These are phyloP conservation scores for Pygocentrus nattereri DNA, from an alignment of 2,797 vertebrate species.

Conservation along the genomic window DNA sequence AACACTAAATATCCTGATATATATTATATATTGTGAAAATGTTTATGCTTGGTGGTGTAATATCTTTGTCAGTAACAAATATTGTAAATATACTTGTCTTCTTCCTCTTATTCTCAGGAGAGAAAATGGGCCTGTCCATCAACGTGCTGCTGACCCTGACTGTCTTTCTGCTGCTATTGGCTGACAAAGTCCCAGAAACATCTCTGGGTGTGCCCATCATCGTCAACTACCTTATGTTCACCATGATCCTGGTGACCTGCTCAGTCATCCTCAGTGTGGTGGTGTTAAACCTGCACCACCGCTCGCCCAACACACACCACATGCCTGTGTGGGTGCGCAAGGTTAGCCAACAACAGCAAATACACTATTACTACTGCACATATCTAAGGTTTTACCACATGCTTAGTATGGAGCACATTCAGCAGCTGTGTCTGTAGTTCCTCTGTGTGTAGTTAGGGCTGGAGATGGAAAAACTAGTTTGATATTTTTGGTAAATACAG, in stretches of 20 bases:
- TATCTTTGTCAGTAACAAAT: too few species aligned
- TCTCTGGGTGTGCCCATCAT: conserved; percentile 91
- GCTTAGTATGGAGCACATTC: neutral
- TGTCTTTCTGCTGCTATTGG: conserved; percentile 92
- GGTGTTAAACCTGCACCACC: conserved; percentile 92
- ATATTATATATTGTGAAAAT: neutral
- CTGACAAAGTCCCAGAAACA: conserved; percentile 92
- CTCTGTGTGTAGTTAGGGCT: too few species aligned
- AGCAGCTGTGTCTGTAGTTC: neutral
- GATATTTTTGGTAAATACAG: too few species aligned
- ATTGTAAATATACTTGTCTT: neutral
- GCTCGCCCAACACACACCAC: conserved; percentile 85
- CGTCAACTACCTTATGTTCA: conserved; percentile 93
- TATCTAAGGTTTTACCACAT: neutral
- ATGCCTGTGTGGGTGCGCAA: conserved; percentile 90
- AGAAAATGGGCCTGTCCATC: conserved; percentile 94
- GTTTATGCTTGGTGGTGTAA: too few species aligned
- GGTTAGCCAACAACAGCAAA: conserved; percentile 73
- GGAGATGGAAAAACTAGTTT: too few species aligned
- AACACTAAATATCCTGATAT: too few species aligned
- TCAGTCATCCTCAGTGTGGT: conserved; percentile 92
- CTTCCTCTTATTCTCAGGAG: conserved; percentile 74
- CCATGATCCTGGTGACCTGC: conserved; percentile 91
- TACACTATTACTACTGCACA: neutral
- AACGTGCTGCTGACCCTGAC: conserved; percentile 93